Evolutionary conservation across 2,888 invertebrate species (phyloP).

Genomic region (Baronia brevicornis): DNA sequence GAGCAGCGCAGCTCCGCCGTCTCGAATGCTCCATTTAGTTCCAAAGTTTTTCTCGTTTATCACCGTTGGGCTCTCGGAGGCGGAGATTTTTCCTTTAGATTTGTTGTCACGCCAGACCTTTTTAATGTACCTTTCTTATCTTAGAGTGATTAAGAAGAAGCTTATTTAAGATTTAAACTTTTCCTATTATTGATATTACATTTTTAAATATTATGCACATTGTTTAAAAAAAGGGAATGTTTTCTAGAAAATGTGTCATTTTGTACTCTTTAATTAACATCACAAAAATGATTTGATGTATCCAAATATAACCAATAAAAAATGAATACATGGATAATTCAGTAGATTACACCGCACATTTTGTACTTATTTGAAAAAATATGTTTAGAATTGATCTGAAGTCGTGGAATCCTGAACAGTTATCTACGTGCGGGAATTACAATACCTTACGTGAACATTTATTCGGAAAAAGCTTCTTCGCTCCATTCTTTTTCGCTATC

Average conservation of each 20-base stretch:
- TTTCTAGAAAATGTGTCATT: no score
- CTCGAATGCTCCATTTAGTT: constrained; percentile 76
- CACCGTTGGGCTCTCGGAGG: constrained; percentile 73
- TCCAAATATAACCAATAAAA: no score
- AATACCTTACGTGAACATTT: constrained; percentile 14
- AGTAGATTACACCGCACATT: no score
- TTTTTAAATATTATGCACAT: no score
- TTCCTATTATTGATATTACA: constrained; percentile 9
- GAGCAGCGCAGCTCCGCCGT: constrained; percentile 69
- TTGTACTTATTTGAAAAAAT: no score
- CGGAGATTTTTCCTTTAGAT: constrained; percentile 76
- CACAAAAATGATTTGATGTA: no score
- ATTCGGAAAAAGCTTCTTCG: constrained; percentile 10
- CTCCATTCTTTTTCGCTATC: constrained; percentile 16
- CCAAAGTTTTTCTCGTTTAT: constrained; percentile 76
- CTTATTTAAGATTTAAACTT: constrained; percentile 44
- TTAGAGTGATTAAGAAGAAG: constrained; percentile 61
- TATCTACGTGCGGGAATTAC: constrained; percentile 16
- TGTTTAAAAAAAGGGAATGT: no score
- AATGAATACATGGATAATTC: no score
- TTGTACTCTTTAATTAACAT: no score
- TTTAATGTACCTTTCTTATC: constrained; percentile 75
- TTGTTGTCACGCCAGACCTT: constrained; percentile 77
- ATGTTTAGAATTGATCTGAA: no score
- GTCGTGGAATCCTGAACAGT: no score